Evolutionary conservation across 2,888 invertebrate genomes (phyloP), one percentile per base, ranked within the genome.

Genomic region (Mycogona germanica): DNA sequence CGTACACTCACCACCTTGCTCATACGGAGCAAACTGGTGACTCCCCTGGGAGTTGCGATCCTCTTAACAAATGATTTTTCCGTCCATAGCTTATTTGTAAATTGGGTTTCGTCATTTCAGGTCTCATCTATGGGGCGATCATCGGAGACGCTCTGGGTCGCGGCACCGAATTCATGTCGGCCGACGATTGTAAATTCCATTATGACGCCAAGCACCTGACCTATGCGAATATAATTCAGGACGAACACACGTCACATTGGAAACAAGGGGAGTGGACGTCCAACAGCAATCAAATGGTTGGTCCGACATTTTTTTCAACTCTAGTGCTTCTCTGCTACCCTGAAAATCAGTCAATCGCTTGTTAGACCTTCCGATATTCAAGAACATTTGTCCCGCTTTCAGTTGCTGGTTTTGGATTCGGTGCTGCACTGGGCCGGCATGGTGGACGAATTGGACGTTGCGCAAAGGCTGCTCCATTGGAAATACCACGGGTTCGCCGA

Each of bases 391-490:
- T 14, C 12, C 44, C n/a, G 14, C 51, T 38, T 32, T 28, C 60
- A 72, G 72, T 61, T 69, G 42, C 56, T 71, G 50, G 65, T 69
- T n/a, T 56, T 72, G 48, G 71, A 72, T 53, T 68, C 70, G 17
- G 56, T 72, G 37, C 60, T 70, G 28, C 64, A 67, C 29, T 71
- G 71, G 70, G 70, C 67, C 4, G 71, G 71, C 28, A 71, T 71
- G 23, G 65, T 71, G 30, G 71, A 72, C 62, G 72, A 71, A 58
- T 60, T 71, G 38, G 70, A 71, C 59, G 69, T 69, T 63, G 70
- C 70, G 25, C 64, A 66, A 50, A 60, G 67, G 37, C 62, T 71
- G 17, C 56, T 63, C 19, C 56, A 58, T 32, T 71, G 70, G 70
- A 63, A 61, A 35, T 59, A 62, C n/a, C 60, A 62, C 53, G 68